A percentile compares a stretch with the other conserved stretches of the same genome.
Conservation (phyloP, 2,888 invertebrate species). For the Troilus luridus region DNA sequence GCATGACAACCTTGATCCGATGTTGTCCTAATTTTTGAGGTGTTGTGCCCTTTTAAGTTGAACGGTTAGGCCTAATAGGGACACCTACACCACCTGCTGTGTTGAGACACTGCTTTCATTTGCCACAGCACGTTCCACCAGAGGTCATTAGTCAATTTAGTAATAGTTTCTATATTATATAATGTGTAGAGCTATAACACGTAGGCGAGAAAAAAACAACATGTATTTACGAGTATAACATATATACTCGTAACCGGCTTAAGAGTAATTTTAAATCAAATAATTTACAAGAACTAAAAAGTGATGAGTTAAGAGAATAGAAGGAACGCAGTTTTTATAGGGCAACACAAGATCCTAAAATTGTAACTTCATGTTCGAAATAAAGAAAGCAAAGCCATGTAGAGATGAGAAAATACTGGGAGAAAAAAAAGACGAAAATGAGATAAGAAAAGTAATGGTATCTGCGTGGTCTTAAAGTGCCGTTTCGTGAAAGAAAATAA, state of each 20-base stretch:
- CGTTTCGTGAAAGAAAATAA: too few species aligned
- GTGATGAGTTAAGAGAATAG: too few species aligned
- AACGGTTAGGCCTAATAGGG: neutral
- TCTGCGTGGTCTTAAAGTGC: too few species aligned
- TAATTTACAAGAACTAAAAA: too few species aligned
- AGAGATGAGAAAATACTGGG: too few species aligned
- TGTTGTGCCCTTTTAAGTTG: neutral
- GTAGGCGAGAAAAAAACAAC: neutral
- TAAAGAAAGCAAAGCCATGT: too few species aligned
- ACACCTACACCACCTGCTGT: neutral
- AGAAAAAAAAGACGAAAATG: too few species aligned
- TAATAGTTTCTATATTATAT: neutral
- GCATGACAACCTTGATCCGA: slow-evolving; percentile 1
- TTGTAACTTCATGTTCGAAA: too few species aligned
- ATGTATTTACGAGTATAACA: too few species aligned
- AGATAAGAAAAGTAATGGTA: too few species aligned
- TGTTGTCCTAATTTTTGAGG: neutral
- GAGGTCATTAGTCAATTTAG: neutral
- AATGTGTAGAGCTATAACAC: neutral
- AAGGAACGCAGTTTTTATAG: too few species aligned
- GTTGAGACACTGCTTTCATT: neutral
- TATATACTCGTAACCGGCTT: neutral
- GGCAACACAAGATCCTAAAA: too few species aligned
- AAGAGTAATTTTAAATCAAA: neutral
- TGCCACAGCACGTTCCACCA: neutral